Evolutionary conservation across 53 echinoderm and acorn worm genomes (phyloP), one percentile per base, ranked within the genome.

Genomic region (Paracentrotus lividus): DNA sequence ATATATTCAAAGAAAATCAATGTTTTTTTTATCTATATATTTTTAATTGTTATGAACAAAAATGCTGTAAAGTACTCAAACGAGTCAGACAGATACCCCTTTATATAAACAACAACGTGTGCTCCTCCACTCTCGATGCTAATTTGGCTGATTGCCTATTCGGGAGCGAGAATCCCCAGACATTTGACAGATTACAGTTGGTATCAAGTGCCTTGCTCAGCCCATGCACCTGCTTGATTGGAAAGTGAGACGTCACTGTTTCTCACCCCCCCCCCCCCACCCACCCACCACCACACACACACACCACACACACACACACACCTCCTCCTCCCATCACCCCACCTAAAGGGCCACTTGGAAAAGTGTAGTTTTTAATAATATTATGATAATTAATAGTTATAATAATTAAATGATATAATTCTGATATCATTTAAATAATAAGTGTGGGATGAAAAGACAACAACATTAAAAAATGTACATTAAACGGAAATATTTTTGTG

Each of bases 31-130:
- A 52, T 52, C 15, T 52, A 7, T n/a, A 15, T 55, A 55, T 55
- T 7, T 55, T 10, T 55, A 55, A 1, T 12, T 61, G n/a, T 61
- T 26, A 61, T 61, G 29, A 26, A 61, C 26, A 61, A 27, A 64
- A 6, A 21, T 36, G 0, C 18, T 72, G 18, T 38, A 18, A 4
- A 2, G 18, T 1, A 1, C 36, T 72, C 16, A 72, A 40, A 40
- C 18, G 72, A 72, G 72, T 38, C 72, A 64, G 64, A 64, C 64
- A 29, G 64, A 29, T 29, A 38, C 18, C 67, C 66, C 67, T 67
- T 67, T n/a, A 67, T 67, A 67, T 67, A 67, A 67, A 67, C 67
- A 67, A 57, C 57, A 57, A 57, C 72, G 40, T 72, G 72, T 7
- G 5, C 72, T 72, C 20, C 16, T 40, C 72, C 72, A 72, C 72